Conservation (phyloP, 2,797 vertebrate species). For the Sebastes variabilis region DNA sequence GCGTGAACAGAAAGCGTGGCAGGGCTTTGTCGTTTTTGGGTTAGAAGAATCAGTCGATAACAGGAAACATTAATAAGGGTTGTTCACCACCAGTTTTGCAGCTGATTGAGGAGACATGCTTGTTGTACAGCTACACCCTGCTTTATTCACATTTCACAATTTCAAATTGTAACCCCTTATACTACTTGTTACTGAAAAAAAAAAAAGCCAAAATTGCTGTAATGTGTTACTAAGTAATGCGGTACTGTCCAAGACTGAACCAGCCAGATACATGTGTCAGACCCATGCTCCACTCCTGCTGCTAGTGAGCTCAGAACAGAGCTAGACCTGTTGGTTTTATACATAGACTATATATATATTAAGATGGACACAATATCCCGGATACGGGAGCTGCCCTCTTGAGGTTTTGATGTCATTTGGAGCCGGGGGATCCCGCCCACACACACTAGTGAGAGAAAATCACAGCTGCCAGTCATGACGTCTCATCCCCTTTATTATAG, state of each 20-base stretch:
- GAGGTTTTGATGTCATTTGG: too few relatives aligned
- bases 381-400: too few relatives aligned
- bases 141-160: not conserved
- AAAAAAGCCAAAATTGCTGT: not conserved
- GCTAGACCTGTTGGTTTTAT: not conserved
- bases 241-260: not conserved
- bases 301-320: not conserved
- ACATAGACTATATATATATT: too few relatives aligned
- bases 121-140: not conserved
- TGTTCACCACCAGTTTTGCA: not conserved
- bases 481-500: too few relatives aligned
- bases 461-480: too few relatives aligned
- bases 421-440: too few relatives aligned
- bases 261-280: not conserved
- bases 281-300: not conserved
- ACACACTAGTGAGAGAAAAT: too few relatives aligned
- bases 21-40: constrained; percentile 19
- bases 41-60: constrained; percentile 19
- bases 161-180: not conserved
- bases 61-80: constrained; percentile 9
- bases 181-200: not conserved
- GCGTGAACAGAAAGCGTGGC: constrained; percentile 11
- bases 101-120: not conserved
- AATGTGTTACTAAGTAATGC: not conserved
- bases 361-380: too few relatives aligned